phyloP scores from a whole-genome alignment of 2,113 vertebrate genomes.

The Calidris pygmaea region DNA sequence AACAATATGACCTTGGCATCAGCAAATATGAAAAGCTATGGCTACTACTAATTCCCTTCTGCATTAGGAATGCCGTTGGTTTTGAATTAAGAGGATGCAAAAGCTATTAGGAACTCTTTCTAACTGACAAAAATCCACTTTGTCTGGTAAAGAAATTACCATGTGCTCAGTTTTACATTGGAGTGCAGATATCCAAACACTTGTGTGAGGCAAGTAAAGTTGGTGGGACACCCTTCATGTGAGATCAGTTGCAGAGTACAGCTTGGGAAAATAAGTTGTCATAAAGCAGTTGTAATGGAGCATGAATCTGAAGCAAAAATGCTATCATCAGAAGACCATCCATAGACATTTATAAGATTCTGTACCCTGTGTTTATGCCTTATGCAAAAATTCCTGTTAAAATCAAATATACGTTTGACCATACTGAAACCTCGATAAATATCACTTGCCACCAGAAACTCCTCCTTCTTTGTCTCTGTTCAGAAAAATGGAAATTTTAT shows the following conservation, averaged over 20 bases:
- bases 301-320: background rate
- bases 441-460: background rate
- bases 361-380: background rate
- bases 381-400: background rate
- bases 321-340: background rate
- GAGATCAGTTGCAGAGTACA: background rate
- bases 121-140: background rate
- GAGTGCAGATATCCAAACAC: background rate
- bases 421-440: background rate
- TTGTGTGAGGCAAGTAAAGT: background rate
- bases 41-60: background rate
- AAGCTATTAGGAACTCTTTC: background rate
- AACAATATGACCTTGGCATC: background rate
- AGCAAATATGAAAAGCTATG: background rate
- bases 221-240: background rate
- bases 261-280: background rate
- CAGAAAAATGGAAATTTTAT: background rate
- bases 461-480: background rate
- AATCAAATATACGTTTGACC: background rate
- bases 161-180: background rate
- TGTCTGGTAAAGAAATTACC: background rate
- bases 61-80: background rate
- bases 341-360: background rate
- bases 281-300: background rate
- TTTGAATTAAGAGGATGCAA: background rate